Base-by-base conservation (phyloP, 2,888 invertebrate species). In the Siphlonurus alternatus region DNA sequence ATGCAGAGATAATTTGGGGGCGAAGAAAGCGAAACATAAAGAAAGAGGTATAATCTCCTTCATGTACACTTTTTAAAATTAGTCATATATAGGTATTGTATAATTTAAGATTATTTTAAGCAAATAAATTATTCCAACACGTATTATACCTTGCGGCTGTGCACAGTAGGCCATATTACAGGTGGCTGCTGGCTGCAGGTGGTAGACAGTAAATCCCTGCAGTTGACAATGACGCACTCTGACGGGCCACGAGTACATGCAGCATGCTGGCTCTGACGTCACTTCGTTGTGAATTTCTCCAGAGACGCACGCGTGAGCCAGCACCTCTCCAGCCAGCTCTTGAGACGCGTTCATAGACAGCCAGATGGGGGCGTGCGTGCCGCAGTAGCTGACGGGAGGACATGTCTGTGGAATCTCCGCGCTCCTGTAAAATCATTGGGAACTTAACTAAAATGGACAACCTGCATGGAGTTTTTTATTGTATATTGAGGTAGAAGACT, bases 121-220 rank as follows among this genome's bases (percentile, higher is more conserved):
- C n/a, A n/a, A n/a, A n/a, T n/a, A n/a, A n/a, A n/a, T n/a, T n/a
- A n/a, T n/a, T n/a, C n/a, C n/a, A n/a, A n/a, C n/a, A n/a, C n/a
- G n/a, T n/a, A n/a, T n/a, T n/a, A 25, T 63, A 63, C 65, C 67
- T 54, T 63, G 61, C 25, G 67, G 53, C 20, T 67, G 63, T 51
- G 67, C 67, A 53, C 68, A 68, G 59, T 68, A 68, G 22, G 67
- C 68, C 68, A 68, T 67, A 53, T 62, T 65, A 59, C 68, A 68
- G 10, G 65, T 65, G 18, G 62, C 51, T 5, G 67, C 66, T 51
- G 67, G 67, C 23, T 60, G 53, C 54, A 68, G 62, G 23, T 63
- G 61, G 53, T 68, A 68, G n/a, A 67, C 61, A 1, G 63, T 63
- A 59, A 64, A 68, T 19, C 23, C 38, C 15, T 53, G 54, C 38